Evolutionary conservation across 2,113 vertebrate species (phyloP).

Genomic region (Fregata magnificens): DNA sequence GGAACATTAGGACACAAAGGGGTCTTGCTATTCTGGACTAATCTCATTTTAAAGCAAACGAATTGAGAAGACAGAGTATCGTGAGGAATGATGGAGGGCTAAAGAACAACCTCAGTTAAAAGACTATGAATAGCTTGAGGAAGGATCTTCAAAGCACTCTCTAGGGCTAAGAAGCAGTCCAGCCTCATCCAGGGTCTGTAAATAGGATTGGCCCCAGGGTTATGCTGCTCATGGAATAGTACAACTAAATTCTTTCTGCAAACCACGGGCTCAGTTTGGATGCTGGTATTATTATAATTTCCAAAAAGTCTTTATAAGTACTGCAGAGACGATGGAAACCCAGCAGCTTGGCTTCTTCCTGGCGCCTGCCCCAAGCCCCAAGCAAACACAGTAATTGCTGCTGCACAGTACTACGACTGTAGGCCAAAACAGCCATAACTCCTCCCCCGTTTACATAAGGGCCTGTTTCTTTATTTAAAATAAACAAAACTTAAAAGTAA

Average conservation of each 20-base stretch:
- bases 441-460: not conserved
- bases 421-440: not conserved
- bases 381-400: not conserved
- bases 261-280: not conserved
- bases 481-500: not conserved
- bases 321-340: not conserved
- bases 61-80: not conserved
- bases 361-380: not conserved
- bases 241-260: not conserved
- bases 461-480: not conserved
- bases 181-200: not conserved
- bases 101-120: not conserved
- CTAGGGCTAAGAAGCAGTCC: not conserved
- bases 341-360: not conserved
- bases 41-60: not conserved
- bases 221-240: not conserved
- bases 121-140: not conserved
- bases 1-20: not conserved
- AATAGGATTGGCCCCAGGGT: not conserved
- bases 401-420: not conserved
- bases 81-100: not conserved
- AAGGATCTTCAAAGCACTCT: not conserved
- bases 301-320: not conserved
- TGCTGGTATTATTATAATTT: not conserved
- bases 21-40: not conserved